Evolutionary conservation across 2,797 vertebrate species (phyloP).

Genomic region (Euthynnus affinis): DNA sequence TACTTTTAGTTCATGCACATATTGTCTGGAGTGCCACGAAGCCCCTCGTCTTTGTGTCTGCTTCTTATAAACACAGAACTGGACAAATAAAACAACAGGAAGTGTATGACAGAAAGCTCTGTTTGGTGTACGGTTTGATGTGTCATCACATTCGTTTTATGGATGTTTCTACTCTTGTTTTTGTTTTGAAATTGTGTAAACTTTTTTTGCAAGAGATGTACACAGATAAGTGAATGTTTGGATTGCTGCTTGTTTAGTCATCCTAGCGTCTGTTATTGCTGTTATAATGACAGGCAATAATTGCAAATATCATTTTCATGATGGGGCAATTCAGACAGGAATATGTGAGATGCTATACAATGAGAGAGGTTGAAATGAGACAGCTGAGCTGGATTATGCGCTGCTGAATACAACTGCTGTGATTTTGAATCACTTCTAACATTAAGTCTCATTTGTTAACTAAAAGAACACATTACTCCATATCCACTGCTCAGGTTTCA

Average conservation of each 20-base stretch:
- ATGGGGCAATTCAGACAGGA: slow-evolving; percentile 20
- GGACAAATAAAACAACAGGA: slow-evolving; percentile 84
- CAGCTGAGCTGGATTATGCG: slow-evolving; percentile 40
- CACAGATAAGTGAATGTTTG: slow-evolving; percentile 86
- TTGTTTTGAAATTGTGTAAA: slow-evolving; percentile 87
- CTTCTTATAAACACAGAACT: slow-evolving; percentile 73
- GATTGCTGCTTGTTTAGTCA: slow-evolving; percentile 84
- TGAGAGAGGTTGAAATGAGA: slow-evolving; percentile 25
- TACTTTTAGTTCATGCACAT: slow-evolving; percentile 34
- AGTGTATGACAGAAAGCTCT: slow-evolving; percentile 81
- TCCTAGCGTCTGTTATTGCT: slow-evolving; percentile 81
- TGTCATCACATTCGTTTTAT: slow-evolving; percentile 82
- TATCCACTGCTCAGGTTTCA: slow-evolving; percentile 59
- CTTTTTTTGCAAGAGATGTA: slow-evolving; percentile 82
- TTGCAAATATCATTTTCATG: slow-evolving; percentile 77
- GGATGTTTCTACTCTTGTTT: slow-evolving; percentile 81
- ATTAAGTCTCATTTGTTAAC: slow-evolving; percentile 27
- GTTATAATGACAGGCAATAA: slow-evolving; percentile 81
- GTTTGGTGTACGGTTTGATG: slow-evolving; percentile 82
- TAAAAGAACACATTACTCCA: slow-evolving; percentile 20
- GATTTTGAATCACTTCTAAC: slow-evolving; percentile 12
- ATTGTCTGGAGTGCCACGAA: slow-evolving; percentile 47
- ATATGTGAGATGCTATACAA: slow-evolving; percentile 17
- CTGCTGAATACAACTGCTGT: not conserved
- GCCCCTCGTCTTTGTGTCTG: slow-evolving; percentile 75